These are phyloP conservation scores for Nebria salina DNA, from an alignment of 2,888 invertebrate species.

Conservation along the genomic window DNA sequence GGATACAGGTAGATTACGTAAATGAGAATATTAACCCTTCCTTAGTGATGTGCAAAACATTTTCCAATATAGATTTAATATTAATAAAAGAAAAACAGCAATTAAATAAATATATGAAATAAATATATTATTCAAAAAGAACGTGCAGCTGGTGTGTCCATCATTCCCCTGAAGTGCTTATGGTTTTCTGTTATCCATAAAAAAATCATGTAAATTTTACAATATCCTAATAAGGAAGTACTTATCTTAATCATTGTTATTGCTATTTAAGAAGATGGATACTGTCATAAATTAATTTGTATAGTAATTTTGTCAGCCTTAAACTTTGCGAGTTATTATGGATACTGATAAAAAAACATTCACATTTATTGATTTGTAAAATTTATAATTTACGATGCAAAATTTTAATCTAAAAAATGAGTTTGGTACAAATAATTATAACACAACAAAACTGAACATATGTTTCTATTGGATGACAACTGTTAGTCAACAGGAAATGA, in stretches of 20 bases:
- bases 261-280: not conserved
- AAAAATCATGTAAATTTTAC: not conserved
- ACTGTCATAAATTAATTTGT: not conserved
- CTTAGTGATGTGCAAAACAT: not conserved
- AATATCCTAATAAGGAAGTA: not conserved
- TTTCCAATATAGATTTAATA: no score
- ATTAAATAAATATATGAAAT: no score
- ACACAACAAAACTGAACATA: not conserved
- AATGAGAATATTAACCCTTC: constrained; percentile 1
- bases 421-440: not conserved
- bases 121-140: no score
- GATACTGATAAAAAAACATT: no score
- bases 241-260: not conserved
- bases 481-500: not conserved
- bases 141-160: no score
- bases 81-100: no score
- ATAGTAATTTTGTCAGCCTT: not conserved
- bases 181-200: not conserved
- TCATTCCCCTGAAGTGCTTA: not conserved
- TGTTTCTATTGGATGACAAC: not conserved
- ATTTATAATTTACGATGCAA: no score
- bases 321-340: not conserved
- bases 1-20: not conserved
- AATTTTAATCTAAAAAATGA: no score
- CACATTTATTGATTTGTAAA: no score